phyloP scores from a whole-genome alignment of 2,888 invertebrate species.

The Nematopogon swammerdamellus region DNA sequence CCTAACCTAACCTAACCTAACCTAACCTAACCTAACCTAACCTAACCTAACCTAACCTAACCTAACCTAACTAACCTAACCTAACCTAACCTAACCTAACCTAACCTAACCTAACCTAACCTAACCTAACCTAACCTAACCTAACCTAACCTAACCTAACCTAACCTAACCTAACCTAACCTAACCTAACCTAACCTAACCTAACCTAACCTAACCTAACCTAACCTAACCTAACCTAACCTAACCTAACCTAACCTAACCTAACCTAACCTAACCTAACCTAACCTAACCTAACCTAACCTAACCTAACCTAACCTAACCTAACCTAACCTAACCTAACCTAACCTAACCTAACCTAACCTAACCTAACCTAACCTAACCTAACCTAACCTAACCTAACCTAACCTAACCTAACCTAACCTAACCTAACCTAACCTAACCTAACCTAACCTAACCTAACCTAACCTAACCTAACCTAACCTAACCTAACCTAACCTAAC shows the following conservation, averaged over 20 bases:
- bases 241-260: constrained; percentile 8
- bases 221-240: constrained; percentile 10
- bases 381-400: constrained; percentile 10
- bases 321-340: constrained; percentile 10
- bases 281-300: constrained; percentile 10
- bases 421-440: constrained; percentile 13
- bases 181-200: constrained; percentile 10
- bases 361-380: constrained; percentile 10
- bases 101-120: constrained; percentile 10
- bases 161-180: constrained; percentile 10
- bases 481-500: constrained; percentile 9
- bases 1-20: constrained; percentile 9
- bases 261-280: constrained; percentile 9
- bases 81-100: constrained; percentile 10
- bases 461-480: constrained; percentile 11
- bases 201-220: constrained; percentile 9
- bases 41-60: constrained; percentile 10
- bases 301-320: constrained; percentile 10
- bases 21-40: constrained; percentile 9
- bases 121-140: constrained; percentile 8
- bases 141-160: constrained; percentile 8
- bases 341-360: constrained; percentile 10
- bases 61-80: constrained; percentile 10
- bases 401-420: constrained; percentile 12
- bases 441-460: constrained; percentile 10